These are phyloP conservation scores for Sericinus montela DNA, from an alignment of 2,888 invertebrate species.

Conservation along the genomic window DNA sequence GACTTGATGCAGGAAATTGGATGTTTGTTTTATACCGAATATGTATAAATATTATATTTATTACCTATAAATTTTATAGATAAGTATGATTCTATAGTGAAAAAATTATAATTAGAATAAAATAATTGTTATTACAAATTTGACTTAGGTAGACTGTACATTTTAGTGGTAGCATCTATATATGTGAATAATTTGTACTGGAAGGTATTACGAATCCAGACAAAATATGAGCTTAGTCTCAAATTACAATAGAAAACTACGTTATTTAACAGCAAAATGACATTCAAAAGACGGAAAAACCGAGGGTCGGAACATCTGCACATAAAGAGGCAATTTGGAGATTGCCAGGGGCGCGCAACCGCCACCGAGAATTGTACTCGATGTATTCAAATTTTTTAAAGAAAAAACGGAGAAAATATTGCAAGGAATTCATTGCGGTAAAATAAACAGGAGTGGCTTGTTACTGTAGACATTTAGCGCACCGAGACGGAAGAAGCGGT, in stretches of 20 bases:
- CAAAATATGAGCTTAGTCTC: constrained; percentile 50
- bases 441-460: constrained; percentile 73
- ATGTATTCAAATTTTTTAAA: constrained; percentile 72
- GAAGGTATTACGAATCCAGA: constrained; percentile 16
- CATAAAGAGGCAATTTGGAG: constrained; percentile 80
- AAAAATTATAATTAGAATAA: no score
- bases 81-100: no score
- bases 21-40: no score
- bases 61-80: no score
- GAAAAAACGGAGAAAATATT: constrained; percentile 69
- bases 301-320: constrained; percentile 78
- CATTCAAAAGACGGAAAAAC: constrained; percentile 78
- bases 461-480: constrained; percentile 43
- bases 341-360: constrained; percentile 76
- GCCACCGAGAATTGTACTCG: constrained; percentile 72
- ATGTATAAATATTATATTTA: no score
- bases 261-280: constrained; percentile 78
- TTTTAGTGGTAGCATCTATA: no score
- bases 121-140: no score
- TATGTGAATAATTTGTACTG: no score
- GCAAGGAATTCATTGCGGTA: constrained; percentile 72
- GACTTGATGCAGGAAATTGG: no score
- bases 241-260: constrained; percentile 73
- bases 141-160: no score
- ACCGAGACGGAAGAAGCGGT: constrained; percentile 6